Percentiles rank a stretch among this genome's conserved stretches.
Evolutionary conservation across 1,140 invertebrate genomes (phyloP).

Genomic region (Scaptomyza hsui): DNA sequence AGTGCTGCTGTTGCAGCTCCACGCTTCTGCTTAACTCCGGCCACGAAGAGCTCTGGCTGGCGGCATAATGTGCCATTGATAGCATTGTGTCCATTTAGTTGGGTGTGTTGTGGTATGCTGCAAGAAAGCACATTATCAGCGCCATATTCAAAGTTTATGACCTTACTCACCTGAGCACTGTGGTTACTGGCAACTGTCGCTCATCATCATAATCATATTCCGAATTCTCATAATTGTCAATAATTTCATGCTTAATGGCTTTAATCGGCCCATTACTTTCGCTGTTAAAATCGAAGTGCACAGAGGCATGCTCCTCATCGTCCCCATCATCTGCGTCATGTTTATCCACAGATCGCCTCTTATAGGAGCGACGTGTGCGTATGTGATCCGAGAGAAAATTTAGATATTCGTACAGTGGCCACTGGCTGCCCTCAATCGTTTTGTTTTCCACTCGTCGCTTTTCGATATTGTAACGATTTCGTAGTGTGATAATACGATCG

Average conservation of each 20-base stretch:
- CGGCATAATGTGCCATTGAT: constrained; percentile 44
- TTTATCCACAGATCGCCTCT: constrained; percentile 33
- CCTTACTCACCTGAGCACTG: constrained; percentile 61
- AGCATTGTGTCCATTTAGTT: constrained; percentile 17
- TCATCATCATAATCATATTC: constrained; percentile 54
- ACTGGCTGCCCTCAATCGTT: constrained; percentile 61
- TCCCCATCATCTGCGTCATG: constrained; percentile 35
- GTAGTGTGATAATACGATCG: constrained; percentile 79
- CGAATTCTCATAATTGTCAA: constrained; percentile 45
- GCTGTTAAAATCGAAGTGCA: constrained; percentile 48
- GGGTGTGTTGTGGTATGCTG: constrained; percentile 54
- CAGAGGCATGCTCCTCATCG: constrained; percentile 53
- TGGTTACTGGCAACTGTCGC: constrained; percentile 64
- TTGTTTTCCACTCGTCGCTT: constrained; percentile 75
- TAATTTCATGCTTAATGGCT: constrained; percentile 59
- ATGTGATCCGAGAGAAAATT: constrained; percentile 81
- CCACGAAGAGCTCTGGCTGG: constrained; percentile 49
- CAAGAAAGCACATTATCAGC: constrained; percentile 3
- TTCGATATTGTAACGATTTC: constrained; percentile 83
- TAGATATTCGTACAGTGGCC: constrained; percentile 80
- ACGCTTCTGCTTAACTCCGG: constrained; percentile 31
- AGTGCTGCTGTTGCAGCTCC: neutral
- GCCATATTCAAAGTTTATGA: neutral
- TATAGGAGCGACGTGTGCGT: constrained; percentile 75
- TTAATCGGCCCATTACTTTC: constrained; percentile 55